phyloP scores from a whole-genome alignment of 2,113 vertebrate species.

The Rhinolophus sinicus region DNA sequence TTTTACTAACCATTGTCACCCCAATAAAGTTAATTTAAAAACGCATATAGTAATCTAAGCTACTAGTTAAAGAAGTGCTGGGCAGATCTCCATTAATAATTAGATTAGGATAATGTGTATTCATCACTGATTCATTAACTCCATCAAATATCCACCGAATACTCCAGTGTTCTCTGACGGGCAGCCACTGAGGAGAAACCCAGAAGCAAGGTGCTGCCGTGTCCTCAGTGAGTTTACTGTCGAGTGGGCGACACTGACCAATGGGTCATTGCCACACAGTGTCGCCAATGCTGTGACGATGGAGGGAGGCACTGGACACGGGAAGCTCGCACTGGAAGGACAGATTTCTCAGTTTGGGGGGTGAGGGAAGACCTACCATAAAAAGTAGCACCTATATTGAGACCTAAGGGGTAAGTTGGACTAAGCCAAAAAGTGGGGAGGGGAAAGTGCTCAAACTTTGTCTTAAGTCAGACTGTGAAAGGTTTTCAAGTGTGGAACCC shows the following conservation, averaged over 20 bases:
- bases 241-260: accelerated
- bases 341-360: neutral
- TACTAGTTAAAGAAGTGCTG: neutral
- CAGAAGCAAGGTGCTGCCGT: neutral
- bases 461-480: neutral
- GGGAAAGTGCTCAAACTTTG: neutral
- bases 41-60: neutral
- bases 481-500: no score
- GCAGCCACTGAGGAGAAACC: no score
- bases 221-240: neutral
- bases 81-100: neutral
- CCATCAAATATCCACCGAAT: neutral
- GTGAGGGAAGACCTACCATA: neutral
- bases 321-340: accelerated
- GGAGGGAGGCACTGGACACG: accelerated
- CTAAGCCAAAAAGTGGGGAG: neutral
- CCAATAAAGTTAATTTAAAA: neutral
- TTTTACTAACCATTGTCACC: no score
- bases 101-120: neutral
- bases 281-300: accelerated
- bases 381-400: neutral
- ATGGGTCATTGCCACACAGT: accelerated
- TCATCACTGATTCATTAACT: neutral
- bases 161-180: neutral
- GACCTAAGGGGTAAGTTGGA: no score